Evolutionary conservation across 2,797 vertebrate species (phyloP).

Genomic region (Parambassis ranga): DNA sequence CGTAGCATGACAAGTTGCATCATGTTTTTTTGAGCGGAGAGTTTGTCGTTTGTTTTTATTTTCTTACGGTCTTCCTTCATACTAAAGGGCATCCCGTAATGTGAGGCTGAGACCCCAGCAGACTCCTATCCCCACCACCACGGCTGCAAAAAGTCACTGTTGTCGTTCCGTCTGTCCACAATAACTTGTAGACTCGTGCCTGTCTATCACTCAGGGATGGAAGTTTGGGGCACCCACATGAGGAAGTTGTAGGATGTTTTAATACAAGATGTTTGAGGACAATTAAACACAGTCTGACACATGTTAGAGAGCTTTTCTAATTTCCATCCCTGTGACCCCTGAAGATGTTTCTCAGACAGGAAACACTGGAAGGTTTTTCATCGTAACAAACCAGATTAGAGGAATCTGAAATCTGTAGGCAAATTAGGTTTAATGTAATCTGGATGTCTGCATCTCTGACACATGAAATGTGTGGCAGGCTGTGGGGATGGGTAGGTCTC

Average conservation of each 20-base stretch:
- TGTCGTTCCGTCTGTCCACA: conserved; percentile 8
- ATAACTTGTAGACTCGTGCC: conserved; percentile 41
- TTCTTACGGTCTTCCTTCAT: conserved; percentile 74
- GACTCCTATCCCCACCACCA: conserved; percentile 63
- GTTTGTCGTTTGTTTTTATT: conserved; percentile 68
- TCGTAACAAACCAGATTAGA: not conserved
- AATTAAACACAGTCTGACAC: conserved; percentile 33
- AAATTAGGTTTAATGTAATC: no score
- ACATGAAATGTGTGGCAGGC: conserved; percentile 40
- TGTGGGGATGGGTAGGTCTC: conserved; percentile 60
- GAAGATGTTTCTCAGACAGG: conserved; percentile 24
- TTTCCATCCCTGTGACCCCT: conserved; percentile 58
- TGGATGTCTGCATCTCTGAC: conserved; percentile 31
- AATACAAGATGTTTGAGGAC: conserved; percentile 18
- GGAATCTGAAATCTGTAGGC: no score
- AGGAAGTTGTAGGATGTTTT: conserved; percentile 26
- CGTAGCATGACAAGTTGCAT: conserved; percentile 80
- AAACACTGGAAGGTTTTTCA: conserved; percentile 2
- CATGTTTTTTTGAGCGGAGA: conserved; percentile 68
- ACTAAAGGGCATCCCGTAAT: conserved; percentile 80
- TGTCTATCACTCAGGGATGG: conserved; percentile 66
- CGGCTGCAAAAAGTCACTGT: conserved; percentile 33
- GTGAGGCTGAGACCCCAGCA: conserved; percentile 70
- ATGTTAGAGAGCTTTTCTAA: conserved; percentile 32
- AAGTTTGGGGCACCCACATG: conserved; percentile 47